Evolutionary conservation across 2,797 vertebrate species (phyloP).

Genomic region (Pangasius djambal): DNA sequence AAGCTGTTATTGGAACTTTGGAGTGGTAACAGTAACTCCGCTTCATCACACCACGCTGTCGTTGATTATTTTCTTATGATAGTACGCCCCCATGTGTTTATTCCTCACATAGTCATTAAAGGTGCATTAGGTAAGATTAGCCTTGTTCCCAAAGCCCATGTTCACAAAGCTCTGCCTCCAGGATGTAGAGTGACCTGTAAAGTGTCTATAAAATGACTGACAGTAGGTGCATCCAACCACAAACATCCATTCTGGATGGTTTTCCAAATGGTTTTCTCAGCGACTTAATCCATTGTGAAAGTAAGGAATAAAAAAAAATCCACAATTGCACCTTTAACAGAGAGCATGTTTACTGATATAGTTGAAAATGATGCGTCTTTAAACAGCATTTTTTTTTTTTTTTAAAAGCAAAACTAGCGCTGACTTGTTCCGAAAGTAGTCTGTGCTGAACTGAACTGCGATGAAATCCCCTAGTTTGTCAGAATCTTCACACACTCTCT

Average conservation of each 20-base stretch:
- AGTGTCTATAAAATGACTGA: neutral
- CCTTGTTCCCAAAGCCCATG: neutral
- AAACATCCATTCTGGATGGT: neutral
- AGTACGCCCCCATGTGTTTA: conserved; percentile 2
- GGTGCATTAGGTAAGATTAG: neutral
- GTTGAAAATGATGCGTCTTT: neutral
- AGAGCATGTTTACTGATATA: neutral
- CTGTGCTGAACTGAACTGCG: too few species aligned
- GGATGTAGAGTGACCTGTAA: neutral
- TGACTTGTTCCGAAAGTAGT: too few species aligned
- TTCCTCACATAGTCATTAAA: neutral
- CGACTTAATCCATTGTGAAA: neutral
- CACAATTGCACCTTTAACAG: neutral
- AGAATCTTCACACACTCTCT: neutral
- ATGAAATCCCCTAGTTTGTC: neutral
- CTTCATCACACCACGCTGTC: neutral
- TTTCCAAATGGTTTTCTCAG: neutral
- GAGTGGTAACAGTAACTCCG: neutral
- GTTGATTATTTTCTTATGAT: neutral
- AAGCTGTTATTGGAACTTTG: neutral
- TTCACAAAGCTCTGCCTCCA: neutral
- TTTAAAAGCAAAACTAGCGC: too few species aligned
- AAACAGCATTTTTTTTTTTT: neutral
- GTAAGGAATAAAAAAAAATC: neutral
- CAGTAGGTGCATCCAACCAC: neutral